Percentiles rank a stretch among this genome's conserved stretches.
phyloP scores from a whole-genome alignment of 2,113 vertebrate genomes.

The Pseudopipra pipra region DNA sequence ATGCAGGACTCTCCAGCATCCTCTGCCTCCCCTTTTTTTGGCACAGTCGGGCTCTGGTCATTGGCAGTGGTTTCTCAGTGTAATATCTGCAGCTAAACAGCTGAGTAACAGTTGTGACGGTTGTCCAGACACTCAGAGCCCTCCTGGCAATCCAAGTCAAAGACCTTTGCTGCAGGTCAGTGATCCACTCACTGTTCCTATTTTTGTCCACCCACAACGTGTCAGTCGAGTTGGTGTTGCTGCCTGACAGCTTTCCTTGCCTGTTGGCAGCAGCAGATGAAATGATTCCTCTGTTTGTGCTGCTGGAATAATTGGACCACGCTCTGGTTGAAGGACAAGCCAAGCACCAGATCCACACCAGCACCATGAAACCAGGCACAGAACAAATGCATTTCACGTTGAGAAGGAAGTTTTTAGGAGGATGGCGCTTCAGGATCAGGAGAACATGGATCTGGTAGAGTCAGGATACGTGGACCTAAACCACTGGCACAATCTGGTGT shows the following conservation, averaged over 20 bases:
- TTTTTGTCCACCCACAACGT: slow-evolving; percentile 6
- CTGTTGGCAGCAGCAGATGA: not conserved
- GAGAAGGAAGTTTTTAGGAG: not conserved
- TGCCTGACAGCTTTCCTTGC: slow-evolving; percentile 18
- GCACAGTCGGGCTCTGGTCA: not conserved
- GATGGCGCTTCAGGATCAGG: not conserved
- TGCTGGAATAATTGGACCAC: not conserved
- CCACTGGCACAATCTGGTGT: fast-evolving
- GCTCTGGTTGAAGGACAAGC: not conserved
- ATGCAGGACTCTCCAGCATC: not conserved
- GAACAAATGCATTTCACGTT: fast-evolving
- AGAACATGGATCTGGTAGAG: fast-evolving
- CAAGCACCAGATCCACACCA: not conserved
- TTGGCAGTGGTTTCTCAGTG: not conserved
- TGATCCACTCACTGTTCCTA: slow-evolving; percentile 29
- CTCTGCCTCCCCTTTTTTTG: not conserved
- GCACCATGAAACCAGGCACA: not conserved
- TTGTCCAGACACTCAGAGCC: slow-evolving; percentile 17
- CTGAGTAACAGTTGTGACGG: slow-evolving; percentile 60
- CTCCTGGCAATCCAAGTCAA: slow-evolving; percentile 43
- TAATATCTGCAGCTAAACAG: slow-evolving; percentile 44
- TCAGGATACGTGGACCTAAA: fast-evolving
- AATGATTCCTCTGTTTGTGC: not conserved
- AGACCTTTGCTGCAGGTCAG: slow-evolving; percentile 58
- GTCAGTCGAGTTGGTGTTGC: slow-evolving; percentile 1